Evolutionary conservation across 2,113 vertebrate species (phyloP).

Genomic region (Carassius carassius): DNA sequence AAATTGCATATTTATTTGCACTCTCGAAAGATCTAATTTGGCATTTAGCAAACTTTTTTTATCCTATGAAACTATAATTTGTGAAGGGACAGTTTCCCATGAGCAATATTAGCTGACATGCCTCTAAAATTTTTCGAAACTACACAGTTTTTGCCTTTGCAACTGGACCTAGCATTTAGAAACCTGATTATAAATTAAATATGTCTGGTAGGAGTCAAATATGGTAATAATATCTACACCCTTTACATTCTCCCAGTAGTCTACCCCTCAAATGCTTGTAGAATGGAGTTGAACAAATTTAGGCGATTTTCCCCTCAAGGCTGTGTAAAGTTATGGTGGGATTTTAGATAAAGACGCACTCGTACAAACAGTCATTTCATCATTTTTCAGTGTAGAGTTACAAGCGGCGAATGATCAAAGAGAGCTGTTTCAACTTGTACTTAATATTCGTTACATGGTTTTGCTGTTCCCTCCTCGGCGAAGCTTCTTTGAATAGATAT

Average conservation of each 20-base stretch:
- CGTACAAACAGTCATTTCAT: conserved; percentile 18
- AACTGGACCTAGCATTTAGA: neutral
- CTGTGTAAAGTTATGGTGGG: conserved; percentile 1
- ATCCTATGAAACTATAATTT: neutral
- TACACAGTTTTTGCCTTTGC: neutral
- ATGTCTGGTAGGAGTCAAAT: neutral
- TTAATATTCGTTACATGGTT: conserved; percentile 40
- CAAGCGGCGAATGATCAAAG: conserved; percentile 41
- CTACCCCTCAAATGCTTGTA: neutral
- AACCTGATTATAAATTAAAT: neutral
- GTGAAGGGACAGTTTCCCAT: neutral
- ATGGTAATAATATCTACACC: neutral
- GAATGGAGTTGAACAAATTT: conserved; percentile 17
- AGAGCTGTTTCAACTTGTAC: conserved; percentile 23
- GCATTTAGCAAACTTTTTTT: neutral
- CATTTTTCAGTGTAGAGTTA: conserved; percentile 23
- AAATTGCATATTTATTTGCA: neutral
- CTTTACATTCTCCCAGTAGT: neutral
- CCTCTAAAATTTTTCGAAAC: neutral
- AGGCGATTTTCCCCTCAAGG: neutral
- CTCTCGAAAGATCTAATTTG: neutral
- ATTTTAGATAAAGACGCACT: conserved; percentile 28
- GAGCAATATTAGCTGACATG: neutral
- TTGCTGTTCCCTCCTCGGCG: neutral
- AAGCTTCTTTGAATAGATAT: conserved; percentile 46